A percentile compares a stretch with the other conserved stretches of the same genome.
phyloP scores from a whole-genome alignment of 2,888 invertebrate species.

The Dromius quadrimaculatus region DNA sequence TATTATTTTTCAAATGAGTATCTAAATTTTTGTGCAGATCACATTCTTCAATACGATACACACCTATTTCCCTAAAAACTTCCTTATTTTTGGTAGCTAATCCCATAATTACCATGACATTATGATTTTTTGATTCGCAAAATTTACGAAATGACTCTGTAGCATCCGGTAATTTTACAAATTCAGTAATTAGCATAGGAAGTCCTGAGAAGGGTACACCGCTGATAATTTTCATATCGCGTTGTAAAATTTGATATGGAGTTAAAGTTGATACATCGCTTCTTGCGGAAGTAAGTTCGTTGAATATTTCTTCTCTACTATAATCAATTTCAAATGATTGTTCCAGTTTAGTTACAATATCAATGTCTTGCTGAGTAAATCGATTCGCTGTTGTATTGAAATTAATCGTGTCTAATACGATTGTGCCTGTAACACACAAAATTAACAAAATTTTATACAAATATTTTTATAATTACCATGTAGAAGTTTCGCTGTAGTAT shows the following conservation, averaged over 20 bases:
- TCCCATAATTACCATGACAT: slow-evolving; percentile 73
- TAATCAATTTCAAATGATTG: slow-evolving; percentile 66
- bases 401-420: slow-evolving; percentile 85
- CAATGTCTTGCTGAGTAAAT: slow-evolving; percentile 75
- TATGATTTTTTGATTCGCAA: slow-evolving; percentile 65
- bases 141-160: slow-evolving; percentile 69
- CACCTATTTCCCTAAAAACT: slow-evolving; percentile 73
- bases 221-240: slow-evolving; percentile 80
- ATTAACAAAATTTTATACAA: slow-evolving; percentile 34
- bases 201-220: slow-evolving; percentile 70
- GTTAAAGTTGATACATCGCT: slow-evolving; percentile 76
- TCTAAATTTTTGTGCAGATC: slow-evolving; percentile 64
- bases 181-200: slow-evolving; percentile 75
- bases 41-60: slow-evolving; percentile 64
- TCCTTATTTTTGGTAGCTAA: slow-evolving; percentile 68
- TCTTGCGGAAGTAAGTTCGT: slow-evolving; percentile 73
- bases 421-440: slow-evolving; percentile 73
- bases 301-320: slow-evolving; percentile 67
- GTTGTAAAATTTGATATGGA: slow-evolving; percentile 76
- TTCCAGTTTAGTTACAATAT: slow-evolving; percentile 72
- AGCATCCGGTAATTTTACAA: slow-evolving; percentile 68
- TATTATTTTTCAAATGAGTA: slow-evolving; percentile 59
- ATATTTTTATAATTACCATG: slow-evolving; percentile 64
- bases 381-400: slow-evolving; percentile 77
- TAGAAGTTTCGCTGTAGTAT: slow-evolving; percentile 64